These are phyloP conservation scores for Octodon degus DNA, from an alignment of 2,113 vertebrate genomes.

Conservation along the genomic window DNA sequence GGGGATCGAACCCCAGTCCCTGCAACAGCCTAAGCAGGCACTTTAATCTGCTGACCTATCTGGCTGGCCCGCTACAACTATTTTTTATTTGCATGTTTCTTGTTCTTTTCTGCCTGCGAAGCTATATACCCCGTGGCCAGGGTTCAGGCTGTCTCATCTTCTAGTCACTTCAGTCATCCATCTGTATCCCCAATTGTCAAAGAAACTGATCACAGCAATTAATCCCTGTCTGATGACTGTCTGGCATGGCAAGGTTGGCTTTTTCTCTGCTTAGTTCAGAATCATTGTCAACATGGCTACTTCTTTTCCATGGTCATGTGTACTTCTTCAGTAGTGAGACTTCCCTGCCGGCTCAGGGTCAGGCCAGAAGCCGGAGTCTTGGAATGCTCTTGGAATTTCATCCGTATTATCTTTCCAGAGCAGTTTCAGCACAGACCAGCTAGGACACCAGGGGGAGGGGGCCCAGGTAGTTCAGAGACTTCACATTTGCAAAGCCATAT, in stretches of 20 bases:
- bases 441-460: not conserved
- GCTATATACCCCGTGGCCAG: not conserved
- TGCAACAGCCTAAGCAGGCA: no score
- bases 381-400: not conserved
- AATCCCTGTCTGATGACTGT: not conserved
- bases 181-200: not conserved
- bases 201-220: not conserved
- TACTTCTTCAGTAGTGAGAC: not conserved
- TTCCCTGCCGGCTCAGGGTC: not conserved
- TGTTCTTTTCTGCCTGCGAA: not conserved
- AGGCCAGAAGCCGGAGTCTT: not conserved
- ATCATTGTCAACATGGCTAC: not conserved
- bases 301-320: not conserved
- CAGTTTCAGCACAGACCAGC: not conserved
- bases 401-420: slow-evolving; percentile 24
- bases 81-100: not conserved
- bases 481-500: not conserved
- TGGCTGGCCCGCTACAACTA: no score
- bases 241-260: not conserved
- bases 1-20: no score
- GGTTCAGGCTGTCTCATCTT: not conserved
- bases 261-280: not conserved
- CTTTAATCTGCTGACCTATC: no score
- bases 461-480: not conserved
- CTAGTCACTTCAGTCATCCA: not conserved